A percentile compares a stretch with the other conserved stretches of the same genome.
phyloP scores from a whole-genome alignment of 2,113 vertebrate genomes.

The Colius striatus region DNA sequence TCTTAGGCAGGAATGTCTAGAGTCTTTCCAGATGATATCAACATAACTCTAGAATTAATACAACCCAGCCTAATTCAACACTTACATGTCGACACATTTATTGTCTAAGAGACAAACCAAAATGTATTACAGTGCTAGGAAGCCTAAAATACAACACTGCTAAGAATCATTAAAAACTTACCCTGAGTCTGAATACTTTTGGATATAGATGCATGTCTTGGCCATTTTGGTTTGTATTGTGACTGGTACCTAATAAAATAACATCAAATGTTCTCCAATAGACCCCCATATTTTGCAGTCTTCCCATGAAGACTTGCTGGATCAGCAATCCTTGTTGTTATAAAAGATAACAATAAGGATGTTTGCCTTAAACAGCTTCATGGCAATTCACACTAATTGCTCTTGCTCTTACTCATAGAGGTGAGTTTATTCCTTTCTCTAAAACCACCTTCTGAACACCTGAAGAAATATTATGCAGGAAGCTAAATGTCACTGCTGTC shows the following conservation, averaged over 20 bases:
- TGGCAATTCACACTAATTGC: background rate
- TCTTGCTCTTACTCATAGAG: background rate
- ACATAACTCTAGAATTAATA: background rate
- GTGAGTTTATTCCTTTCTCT: background rate
- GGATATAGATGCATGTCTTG: background rate
- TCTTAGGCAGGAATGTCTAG: background rate
- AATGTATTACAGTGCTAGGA: background rate
- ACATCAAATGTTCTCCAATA: background rate
- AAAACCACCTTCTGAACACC: background rate
- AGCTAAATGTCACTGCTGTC: background rate
- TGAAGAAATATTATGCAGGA: background rate
- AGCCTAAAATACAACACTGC: background rate
- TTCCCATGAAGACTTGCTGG: background rate
- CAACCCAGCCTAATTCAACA: background rate
- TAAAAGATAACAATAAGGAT: background rate
- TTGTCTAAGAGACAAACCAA: background rate
- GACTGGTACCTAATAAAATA: background rate
- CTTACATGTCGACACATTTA: background rate
- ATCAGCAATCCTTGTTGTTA: background rate
- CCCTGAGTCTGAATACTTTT: background rate
- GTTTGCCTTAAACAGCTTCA: background rate
- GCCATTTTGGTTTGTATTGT: background rate
- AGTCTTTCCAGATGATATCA: background rate
- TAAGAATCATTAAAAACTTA: background rate
- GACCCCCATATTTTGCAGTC: background rate